Evolutionary conservation across 1,140 invertebrate genomes (phyloP), one percentile per base, ranked within the genome.

Genomic region (Marisa cornuarietis): DNA sequence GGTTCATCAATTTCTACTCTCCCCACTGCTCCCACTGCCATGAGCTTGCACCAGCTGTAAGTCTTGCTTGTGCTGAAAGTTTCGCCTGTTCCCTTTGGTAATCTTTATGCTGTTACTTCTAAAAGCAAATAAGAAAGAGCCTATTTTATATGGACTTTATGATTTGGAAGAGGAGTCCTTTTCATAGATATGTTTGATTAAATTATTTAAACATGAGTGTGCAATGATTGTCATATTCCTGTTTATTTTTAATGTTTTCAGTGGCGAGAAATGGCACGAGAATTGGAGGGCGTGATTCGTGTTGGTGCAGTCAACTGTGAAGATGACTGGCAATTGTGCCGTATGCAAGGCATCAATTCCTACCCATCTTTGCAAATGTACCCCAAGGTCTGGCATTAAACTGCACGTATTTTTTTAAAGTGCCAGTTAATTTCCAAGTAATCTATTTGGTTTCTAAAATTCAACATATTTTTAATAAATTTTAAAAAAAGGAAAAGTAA

Each of bases 1-100:
- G 96, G 95, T 95, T 97, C 85, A 93, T 97, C 73, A 96, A 97
- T 90, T 97, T 95, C 89, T 97, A 96, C 89, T 96, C 95, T 16
- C 95, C 95, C 14, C 94, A 94, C 90, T 97, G 96, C 89, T 94
- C 94, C 20, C 95, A 96, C 81, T 97, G 96, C 89, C 96, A 96
- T 89, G 92, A 93, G 69, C 91, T 97, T 78, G 95, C 94, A 54
- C 93, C 93, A 74, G 88, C 88, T 63, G 92, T 93, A 88, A 90
- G 91, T 88, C 58, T 20, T 42, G 31, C 31, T 42, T 42, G 31
- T 42, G 31, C 31, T 42, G 6, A 26, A 4, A 42, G 31, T 42
- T 42, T 42, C 31, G 6, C 31, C 31, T 22, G 26, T 20, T 24
- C 68, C 13, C 5, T 80, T 68, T n/a, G n/a, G 52, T 52, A 1